Percentiles rank a stretch among this genome's conserved stretches.
phyloP scores from a whole-genome alignment of 1,140 invertebrate genomes.

The Popillia japonica region DNA sequence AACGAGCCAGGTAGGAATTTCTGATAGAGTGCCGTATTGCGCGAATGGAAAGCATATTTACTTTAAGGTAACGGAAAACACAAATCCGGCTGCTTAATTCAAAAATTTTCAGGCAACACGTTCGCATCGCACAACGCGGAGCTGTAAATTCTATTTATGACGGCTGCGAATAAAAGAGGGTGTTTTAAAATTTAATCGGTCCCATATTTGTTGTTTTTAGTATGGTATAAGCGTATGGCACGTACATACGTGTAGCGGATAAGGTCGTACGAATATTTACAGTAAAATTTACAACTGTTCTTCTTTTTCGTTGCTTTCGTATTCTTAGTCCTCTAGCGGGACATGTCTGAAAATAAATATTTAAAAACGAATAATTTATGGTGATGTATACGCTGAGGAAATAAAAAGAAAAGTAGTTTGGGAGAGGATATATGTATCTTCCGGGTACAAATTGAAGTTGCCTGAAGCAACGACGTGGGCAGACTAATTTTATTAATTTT shows the following conservation, averaged over 20 bases:
- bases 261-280: neutral
- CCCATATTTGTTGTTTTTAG: neutral
- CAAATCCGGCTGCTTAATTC: neutral
- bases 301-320: neutral
- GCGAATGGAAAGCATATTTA: neutral
- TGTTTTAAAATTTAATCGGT: slow-evolving; percentile 9
- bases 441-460: no score
- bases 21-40: neutral
- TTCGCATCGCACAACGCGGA: neutral
- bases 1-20: neutral
- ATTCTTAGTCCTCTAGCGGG: neutral
- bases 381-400: neutral
- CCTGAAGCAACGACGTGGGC: no score
- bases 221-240: slow-evolving; percentile 2
- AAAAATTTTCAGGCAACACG: neutral
- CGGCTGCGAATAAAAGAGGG: neutral
- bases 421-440: no score
- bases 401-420: no score
- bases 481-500: no score
- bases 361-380: slow-evolving; percentile 1
- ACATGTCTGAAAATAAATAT: neutral
- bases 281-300: slow-evolving; percentile 4
- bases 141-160: slow-evolving; percentile 15
- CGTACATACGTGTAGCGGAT: neutral
- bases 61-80: neutral